Percentiles rank a stretch among this genome's conserved stretches.
Evolutionary conservation across 2,888 invertebrate species (phyloP).

Genomic region (Pheosia gnoma): DNA sequence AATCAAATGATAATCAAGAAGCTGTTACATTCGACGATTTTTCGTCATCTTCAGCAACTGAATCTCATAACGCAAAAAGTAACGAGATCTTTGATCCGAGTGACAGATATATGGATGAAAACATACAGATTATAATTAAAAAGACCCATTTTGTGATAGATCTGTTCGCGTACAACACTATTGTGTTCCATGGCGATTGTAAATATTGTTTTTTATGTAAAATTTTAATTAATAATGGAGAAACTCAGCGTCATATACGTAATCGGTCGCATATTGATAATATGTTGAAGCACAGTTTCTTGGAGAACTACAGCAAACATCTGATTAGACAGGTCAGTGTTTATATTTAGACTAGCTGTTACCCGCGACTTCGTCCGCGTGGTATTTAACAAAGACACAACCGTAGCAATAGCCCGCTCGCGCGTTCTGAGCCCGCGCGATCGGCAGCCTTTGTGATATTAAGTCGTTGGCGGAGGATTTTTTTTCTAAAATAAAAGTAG

Average conservation of each 20-base stretch:
- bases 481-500: too few relatives aligned
- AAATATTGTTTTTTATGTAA: conserved; percentile 2
- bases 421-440: too few relatives aligned
- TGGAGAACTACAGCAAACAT: conserved; percentile 43
- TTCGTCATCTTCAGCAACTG: background rate
- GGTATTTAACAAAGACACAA: too few relatives aligned
- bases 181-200: background rate
- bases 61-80: conserved; percentile 38
- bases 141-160: conserved; percentile 1
- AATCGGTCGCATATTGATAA: conserved; percentile 32
- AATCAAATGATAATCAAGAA: background rate
- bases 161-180: background rate
- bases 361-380: too few relatives aligned
- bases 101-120: conserved; percentile 44
- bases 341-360: too few relatives aligned
- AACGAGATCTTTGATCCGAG: conserved; percentile 44
- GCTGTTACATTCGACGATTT: too few relatives aligned
- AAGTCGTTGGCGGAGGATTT: too few relatives aligned
- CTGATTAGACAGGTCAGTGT: conserved; percentile 51
- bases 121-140: conserved; percentile 45
- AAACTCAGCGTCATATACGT: conserved; percentile 13
- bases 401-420: too few relatives aligned
- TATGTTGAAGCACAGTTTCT: conserved; percentile 35
- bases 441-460: too few relatives aligned
- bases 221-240: conserved; percentile 8